These are phyloP conservation scores for Bryconaethiops microstoma DNA, from an alignment of 2,797 vertebrate genomes.

Conservation along the genomic window DNA sequence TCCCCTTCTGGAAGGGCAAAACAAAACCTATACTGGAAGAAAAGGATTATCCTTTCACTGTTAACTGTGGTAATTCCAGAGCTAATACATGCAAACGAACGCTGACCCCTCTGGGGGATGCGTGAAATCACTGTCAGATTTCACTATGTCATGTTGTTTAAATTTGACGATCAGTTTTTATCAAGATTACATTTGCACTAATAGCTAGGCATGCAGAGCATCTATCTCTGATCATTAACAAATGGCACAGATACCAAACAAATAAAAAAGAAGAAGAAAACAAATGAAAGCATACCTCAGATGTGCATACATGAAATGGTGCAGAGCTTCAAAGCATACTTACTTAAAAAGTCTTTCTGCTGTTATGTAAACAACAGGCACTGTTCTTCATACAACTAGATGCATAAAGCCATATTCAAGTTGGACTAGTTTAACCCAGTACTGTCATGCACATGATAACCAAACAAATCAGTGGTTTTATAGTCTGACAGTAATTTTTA, in stretches of 20 bases:
- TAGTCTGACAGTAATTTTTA: not conserved
- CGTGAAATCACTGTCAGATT: not conserved
- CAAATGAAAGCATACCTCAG: not conserved
- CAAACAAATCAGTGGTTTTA: not conserved
- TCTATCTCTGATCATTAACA: not conserved
- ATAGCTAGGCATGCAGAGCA: not conserved
- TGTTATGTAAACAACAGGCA: not conserved
- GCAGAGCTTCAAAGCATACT: not conserved
- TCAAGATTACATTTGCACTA: not conserved
- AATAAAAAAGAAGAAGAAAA: not conserved
- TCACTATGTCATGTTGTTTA: not conserved
- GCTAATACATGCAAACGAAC: slow-evolving; percentile 47
- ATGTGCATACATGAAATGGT: not conserved
- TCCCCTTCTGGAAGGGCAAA: not conserved
- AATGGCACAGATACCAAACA: not conserved
- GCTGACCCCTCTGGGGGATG: not conserved
- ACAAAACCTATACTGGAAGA: not conserved
- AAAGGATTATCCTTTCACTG: not conserved
- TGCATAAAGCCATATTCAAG: not conserved
- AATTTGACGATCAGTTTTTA: not conserved
- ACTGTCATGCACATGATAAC: not conserved
- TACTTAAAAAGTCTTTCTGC: not conserved
- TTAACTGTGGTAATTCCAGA: slow-evolving; percentile 44
- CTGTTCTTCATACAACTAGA: not conserved
- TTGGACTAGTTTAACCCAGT: not conserved